Base-by-base conservation (phyloP, 2,113 vertebrate species). In the Microcebus griseorufus region DNA sequence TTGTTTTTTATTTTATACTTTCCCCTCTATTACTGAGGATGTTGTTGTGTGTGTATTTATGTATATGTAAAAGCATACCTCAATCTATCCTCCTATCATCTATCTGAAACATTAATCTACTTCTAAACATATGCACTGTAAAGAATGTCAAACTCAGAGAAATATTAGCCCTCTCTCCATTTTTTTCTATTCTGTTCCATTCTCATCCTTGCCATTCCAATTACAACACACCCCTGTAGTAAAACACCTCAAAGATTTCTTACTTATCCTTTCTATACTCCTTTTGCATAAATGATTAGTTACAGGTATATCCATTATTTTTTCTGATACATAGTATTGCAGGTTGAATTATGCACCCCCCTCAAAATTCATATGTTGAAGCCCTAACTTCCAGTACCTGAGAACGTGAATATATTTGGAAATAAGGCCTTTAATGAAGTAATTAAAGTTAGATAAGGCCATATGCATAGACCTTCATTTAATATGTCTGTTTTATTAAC, bases 121-220 rank as follows among this genome's bases (percentile, higher is more conserved):
- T 67, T n/a, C 2, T 23, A 79, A 81, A 48, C 6, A 25, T 60
- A 27, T 18, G 34, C 1, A 64, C 7, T 75, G 2, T 37, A 82
- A 12, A 65, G 25, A 51, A 70, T 75, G 17, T 9, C 12, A 84
- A n/a, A 69, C 2, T 84, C 17, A 32, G 6, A 51, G 10, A 55
- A 39, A 5, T 37, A 14, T 22, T 5, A 58, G n/a, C 29, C 32
- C 7, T 6, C 3, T 75, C 4, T 58, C 17, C 17, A 27, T 69
- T 64, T 13, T 48, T 48, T 37, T 94, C 27, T 85, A 3, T 51
- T 65, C 9, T 86, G 11, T 32, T 34, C 0, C 6, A 3, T 23
- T 3, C 0, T 62, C 8, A 27, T 42, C 27, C 9, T 65, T 86
- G 14, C 0, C 7, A 55, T 18, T 0, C 22, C 9, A 20, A 22